Evolutionary conservation across 2,113 vertebrate species (phyloP).

Genomic region (Pardalotus punctatus): DNA sequence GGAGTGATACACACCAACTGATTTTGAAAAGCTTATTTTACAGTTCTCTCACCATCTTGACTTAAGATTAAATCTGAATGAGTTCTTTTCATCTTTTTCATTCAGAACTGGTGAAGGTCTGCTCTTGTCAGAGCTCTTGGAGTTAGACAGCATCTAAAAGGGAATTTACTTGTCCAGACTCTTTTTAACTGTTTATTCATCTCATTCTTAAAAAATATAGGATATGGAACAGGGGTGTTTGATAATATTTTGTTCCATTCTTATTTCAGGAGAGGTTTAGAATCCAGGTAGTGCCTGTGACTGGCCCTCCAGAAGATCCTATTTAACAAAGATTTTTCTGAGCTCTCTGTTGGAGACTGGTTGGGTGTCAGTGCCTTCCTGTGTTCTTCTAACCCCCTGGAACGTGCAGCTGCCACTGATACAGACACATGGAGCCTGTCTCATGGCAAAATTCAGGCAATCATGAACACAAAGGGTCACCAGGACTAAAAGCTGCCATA

Average conservation of each 20-base stretch:
- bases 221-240: background rate
- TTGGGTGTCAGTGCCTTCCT: background rate
- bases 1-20: background rate
- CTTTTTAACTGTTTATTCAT: background rate
- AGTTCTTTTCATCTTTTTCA: background rate
- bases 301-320: background rate
- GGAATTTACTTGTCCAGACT: background rate
- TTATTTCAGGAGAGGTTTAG: background rate
- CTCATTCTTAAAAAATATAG: background rate
- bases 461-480: background rate
- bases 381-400: background rate
- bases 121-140: background rate
- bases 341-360: background rate
- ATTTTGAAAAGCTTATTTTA: background rate
- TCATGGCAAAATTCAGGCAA: background rate
- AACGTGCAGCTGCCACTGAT: fast-evolving
- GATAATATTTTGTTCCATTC: background rate
- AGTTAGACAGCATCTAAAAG: background rate
- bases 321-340: background rate
- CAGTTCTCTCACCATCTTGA: background rate
- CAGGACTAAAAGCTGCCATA: background rate
- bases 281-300: background rate
- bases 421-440: background rate
- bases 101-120: background rate
- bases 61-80: background rate